Evolutionary conservation across 2,797 vertebrate species (phyloP), one percentile per base, ranked within the genome.

Genomic region (Parambassis ranga): DNA sequence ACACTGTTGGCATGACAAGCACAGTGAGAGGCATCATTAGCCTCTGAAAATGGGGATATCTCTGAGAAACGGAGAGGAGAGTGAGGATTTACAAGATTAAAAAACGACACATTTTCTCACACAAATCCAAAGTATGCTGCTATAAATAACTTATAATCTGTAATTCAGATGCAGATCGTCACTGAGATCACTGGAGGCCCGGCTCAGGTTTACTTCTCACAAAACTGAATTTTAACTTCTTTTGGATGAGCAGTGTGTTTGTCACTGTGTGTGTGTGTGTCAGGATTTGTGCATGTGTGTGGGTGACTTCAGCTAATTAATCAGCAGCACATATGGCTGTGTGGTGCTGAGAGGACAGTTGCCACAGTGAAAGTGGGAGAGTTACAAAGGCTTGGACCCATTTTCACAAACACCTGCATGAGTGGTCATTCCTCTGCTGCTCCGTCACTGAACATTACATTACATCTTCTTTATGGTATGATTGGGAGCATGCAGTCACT

Each of bases 21-120:
- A 41, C 60, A 68, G 50, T 22, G 48, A 75, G 67, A 44, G 43
- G 56, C 55, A 58, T 66, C 60, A 55, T 85, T 69, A 69, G 27
- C 51, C 31, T 27, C 31, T 6, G 42, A 28, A 50, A 59, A 63
- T 6, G 28, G 50, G 39, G 2, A 50, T 48, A 13, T 44, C 3
- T 2, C 19, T 39, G 46, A 49, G 33, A 42, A 46, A 41, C 31
- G 3, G 14, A 24, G 11, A 26, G 18, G 22, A 36, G 49, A 27
- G 32, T 4, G 26, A 57, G 23, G 10, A 15, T 13, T 7, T n/a
- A n/a, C n/a, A n/a, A n/a, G n/a, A n/a, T n/a, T n/a, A n/a, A n/a
- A n/a, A n/a, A n/a, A n/a, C n/a, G n/a, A n/a, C n/a, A n/a, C n/a
- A n/a, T n/a, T n/a, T n/a, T n/a, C n/a, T n/a, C n/a, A n/a, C n/a